Evolutionary conservation across 1,140 invertebrate genomes (phyloP).

Genomic region (Macrocentrus cingulum): DNA sequence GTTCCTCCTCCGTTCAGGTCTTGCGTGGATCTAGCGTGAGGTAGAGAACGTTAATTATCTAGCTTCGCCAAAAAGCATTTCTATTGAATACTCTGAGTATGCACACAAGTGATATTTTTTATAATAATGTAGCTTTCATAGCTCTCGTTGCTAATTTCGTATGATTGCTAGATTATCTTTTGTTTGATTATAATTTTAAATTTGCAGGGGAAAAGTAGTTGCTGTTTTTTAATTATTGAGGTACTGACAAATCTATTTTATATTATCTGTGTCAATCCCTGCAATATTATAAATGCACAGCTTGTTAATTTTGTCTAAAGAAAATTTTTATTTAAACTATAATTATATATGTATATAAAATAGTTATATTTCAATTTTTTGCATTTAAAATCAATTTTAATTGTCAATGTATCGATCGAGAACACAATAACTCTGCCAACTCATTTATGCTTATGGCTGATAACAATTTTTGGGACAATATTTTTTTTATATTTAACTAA

Average conservation of each 20-base stretch:
- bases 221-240: constrained; percentile 46
- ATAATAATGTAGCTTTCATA: too few species aligned
- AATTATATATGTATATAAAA: too few species aligned
- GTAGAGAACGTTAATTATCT: constrained; percentile 46
- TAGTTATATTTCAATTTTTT: too few species aligned
- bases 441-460: neutral
- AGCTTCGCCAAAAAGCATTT: constrained; percentile 28
- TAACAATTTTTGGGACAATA: neutral
- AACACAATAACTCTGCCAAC: too few species aligned
- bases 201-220: constrained; percentile 48
- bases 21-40: constrained; percentile 53
- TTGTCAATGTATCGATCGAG: too few species aligned
- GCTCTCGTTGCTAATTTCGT: too few species aligned
- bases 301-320: too few species aligned
- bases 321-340: too few species aligned
- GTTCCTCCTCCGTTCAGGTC: constrained; percentile 51
- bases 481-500: neutral
- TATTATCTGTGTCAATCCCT: constrained; percentile 37
- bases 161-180: too few species aligned
- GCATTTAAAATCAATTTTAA: too few species aligned
- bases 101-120: neutral
- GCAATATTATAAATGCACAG: constrained; percentile 22
- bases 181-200: constrained; percentile 38
- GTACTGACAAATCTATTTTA: constrained; percentile 45
- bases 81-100: constrained; percentile 15